These are phyloP conservation scores for Fistularia commersonii DNA, from an alignment of 2,797 vertebrate species.

Conservation along the genomic window DNA sequence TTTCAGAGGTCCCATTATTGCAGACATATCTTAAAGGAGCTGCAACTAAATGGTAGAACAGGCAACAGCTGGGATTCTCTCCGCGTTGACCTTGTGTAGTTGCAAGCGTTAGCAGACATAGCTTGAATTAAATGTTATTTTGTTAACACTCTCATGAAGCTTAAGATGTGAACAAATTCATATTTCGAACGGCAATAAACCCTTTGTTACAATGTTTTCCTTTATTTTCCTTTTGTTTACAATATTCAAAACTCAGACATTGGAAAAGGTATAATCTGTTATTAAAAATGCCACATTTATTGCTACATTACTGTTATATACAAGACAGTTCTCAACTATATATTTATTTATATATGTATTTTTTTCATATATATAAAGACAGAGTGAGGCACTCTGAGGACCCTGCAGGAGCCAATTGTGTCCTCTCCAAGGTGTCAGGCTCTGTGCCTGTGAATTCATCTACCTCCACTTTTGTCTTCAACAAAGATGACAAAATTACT, in stretches of 20 bases:
- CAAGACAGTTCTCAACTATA: constrained; percentile 88
- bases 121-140: constrained; percentile 1
- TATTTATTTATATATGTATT: constrained; percentile 68
- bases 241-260: constrained; percentile 87
- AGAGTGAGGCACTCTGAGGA: constrained; percentile 83
- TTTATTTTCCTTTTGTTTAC: constrained; percentile 83
- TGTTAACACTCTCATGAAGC: constrained; percentile 1
- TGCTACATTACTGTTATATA: constrained; percentile 93
- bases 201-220: constrained; percentile 80
- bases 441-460: constrained; percentile 59
- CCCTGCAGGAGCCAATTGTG: constrained; percentile 71
- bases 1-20: constrained; percentile 9
- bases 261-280: constrained; percentile 83
- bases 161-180: constrained; percentile 55
- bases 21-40: background rate
- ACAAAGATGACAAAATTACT: constrained; percentile 54
- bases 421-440: constrained; percentile 59
- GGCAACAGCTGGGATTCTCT: background rate
- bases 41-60: no score
- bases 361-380: constrained; percentile 31
- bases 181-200: constrained; percentile 65
- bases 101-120: background rate
- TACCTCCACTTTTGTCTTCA: constrained; percentile 41
- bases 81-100: background rate
- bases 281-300: constrained; percentile 93